Conservation (phyloP, 2,113 vertebrate species). For the Brachypodius melanocephalos region DNA sequence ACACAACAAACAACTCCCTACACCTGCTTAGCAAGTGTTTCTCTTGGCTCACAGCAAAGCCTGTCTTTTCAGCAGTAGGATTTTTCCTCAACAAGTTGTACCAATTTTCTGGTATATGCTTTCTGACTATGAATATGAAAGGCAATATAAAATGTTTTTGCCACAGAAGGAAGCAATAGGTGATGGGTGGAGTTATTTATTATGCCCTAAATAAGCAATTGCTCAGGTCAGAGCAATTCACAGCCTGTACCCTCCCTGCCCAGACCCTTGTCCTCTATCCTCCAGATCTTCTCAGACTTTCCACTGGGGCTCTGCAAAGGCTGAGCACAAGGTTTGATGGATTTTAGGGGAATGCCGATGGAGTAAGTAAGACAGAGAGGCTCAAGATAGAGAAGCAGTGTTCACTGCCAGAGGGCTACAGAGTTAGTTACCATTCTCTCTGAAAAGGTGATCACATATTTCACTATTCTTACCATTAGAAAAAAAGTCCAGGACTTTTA, state of each 20-base stretch:
- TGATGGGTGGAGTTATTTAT: conserved; percentile 26
- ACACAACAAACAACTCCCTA: neutral
- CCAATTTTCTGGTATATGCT: neutral
- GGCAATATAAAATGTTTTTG: neutral
- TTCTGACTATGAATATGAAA: conserved; percentile 40
- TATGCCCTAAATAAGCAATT: conserved; percentile 22
- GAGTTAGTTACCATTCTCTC: neutral
- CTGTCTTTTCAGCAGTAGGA: neutral
- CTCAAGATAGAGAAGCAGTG: neutral
- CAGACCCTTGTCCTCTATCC: neutral
- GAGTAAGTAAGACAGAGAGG: neutral
- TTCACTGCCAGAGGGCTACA: neutral
- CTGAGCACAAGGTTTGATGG: neutral
- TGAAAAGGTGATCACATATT: neutral
- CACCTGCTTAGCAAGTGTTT: neutral
- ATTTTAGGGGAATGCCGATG: neutral
- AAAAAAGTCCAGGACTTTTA: neutral
- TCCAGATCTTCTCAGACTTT: neutral
- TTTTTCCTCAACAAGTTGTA: neutral
- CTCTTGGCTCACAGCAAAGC: neutral
- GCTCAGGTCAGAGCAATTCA: conserved; percentile 1
- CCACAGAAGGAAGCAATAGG: conserved; percentile 9
- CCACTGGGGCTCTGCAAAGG: neutral
- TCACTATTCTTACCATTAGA: neutral
- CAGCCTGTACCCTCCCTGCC: neutral